Base-by-base conservation (phyloP, 2,888 invertebrate species). In the Drosophila cracens region DNA sequence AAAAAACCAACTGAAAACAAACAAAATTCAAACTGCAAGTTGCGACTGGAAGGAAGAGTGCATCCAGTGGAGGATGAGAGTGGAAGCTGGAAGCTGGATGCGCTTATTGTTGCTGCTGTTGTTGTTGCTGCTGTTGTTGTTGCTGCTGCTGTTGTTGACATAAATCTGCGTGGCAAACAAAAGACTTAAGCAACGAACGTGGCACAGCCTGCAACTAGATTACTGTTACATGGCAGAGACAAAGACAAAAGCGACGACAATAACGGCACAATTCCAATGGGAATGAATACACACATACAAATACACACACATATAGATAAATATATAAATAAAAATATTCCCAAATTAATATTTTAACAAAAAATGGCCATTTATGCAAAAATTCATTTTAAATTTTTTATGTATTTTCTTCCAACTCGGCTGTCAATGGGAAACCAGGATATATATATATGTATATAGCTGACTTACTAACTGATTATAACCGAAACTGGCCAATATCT, bases 141-240 rank as follows among this genome's bases (percentile, higher is more conserved):
- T 70, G 82, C 11, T 34, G 27, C 1, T 56, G 51, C 5, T 57
- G 58, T n/a, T 59, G 62, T 43, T 71, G 83, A 85, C 87, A 87
- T 77, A 83, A 80, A 85, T 83, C 86, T 83, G 82, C 74, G 75
- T 80, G 82, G 82, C 81, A 83, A 83, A 87, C 88, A 86, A 88
- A 88, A 87, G 88, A 87, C 87, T 87, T 71, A 87, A 72, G 87
- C 87, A 80, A 86, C 88, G 74, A 87, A 87, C 87, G 84, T 79
- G 89, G 73, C 70, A 63, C 70, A 71, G 82, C 57, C 81, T 78
- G 83, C 89, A 83, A 83, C 87, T 83, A 83, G 87, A 88, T 89
- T 83, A 83, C 89, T 86, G 83, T 88, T 86, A 86, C 75, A 88
- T 70, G 49, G 59, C 79, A 53, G 58, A 63, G 49, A 40, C 34